Evolutionary conservation across 30 jellyfish, hydroid and myxozoan genomes (phyloP), one percentile per base, ranked within the genome.

Genomic region (Aurelia sp.): DNA sequence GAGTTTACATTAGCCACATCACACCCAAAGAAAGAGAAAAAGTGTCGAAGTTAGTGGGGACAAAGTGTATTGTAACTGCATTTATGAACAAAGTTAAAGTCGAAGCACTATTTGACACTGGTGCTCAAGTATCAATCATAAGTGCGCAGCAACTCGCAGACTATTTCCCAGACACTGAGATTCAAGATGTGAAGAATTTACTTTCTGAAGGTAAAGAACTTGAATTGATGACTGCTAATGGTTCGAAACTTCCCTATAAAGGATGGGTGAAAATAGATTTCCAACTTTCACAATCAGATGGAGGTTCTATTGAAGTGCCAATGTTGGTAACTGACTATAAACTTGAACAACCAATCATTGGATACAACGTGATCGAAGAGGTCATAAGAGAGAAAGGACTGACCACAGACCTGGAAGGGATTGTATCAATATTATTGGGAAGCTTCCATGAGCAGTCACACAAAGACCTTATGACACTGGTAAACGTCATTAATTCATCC

Each of bases 121-220:
- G 89, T 47, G 89, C 89, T 10, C 89, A 78, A 63, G 89, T 78
- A 12, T 78, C 89, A 16, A 78, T 78, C 58, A 21, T 78, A 13
- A 62, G 89, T 51, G 44, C 61, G 27, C 64, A 40, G 22, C 23
- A 62, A 70, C 59, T 78, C 40, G 41, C 30, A 66, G 47, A 64
- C 23, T 31, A 48, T 63, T 44, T 37, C 48, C 16, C 69, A 78
- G 71, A 41, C 71, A 30, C 20, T 9, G 75, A 64, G 30, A 64
- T 64, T 64, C 75, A 64, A 22, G 75, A 22, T 18, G 35, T 18
- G n/a, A 22, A 22, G 75, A 44, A 64, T 64, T 44, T 64, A 16
- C 40, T 64, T 22, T 22, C 30, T 19, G 17, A 44, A 64, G n/a
- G 40, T 64, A 19, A 64, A 44, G 27, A 44, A 2, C 75, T 18